Evolutionary conservation across 2,113 vertebrate genomes (phyloP), one percentile per base, ranked within the genome.

Genomic region (Acinonyx jubatus): DNA sequence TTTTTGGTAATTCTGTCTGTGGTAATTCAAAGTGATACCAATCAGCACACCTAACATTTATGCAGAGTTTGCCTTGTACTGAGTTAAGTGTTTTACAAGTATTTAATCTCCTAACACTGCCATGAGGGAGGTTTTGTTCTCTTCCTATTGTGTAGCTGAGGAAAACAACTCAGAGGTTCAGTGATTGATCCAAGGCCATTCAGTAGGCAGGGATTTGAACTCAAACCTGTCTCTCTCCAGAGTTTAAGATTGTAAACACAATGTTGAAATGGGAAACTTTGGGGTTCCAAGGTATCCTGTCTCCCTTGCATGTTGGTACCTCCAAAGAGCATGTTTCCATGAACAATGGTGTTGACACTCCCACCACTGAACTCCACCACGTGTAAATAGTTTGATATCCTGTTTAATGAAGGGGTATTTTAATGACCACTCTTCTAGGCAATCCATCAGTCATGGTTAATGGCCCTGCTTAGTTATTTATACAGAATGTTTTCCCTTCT

Each of bases 401-500:
- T 97, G 66, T 96, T 98, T 98, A 98, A 98, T 98, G 97, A 85
- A 82, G 0, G 0, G 65, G 55, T 96, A 95, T 91, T 98, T 97
- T 98, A 98, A 95, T 6, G 66, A 97, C 93, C 96, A 68, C 91
- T 97, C 61, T 97, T 98, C 97, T 80, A 89, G 97, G 97, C 92
- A 97, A 90, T 95, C 76, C 94, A 97, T 98, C 98, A 96, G 93
- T 98, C 97, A 98, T 31, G 94, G 92, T 91, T 97, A 89, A 68
- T 95, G 97, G 92, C 93, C 14, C 93, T 92, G 78, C 81, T 96
- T 97, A 93, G 79, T 98, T 97, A 97, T 65, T 98, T 98, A 85
- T 93, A 94, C 93, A 74, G 83, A 66, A 27, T 97, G 83, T 98
- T 98, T 98, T 94, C 94, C 79, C 27, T 83, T 95, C 95, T 76